Evolutionary conservation across 2,888 invertebrate genomes (phyloP), one percentile per base, ranked within the genome.

Genomic region (Cryptocephalus primarius): DNA sequence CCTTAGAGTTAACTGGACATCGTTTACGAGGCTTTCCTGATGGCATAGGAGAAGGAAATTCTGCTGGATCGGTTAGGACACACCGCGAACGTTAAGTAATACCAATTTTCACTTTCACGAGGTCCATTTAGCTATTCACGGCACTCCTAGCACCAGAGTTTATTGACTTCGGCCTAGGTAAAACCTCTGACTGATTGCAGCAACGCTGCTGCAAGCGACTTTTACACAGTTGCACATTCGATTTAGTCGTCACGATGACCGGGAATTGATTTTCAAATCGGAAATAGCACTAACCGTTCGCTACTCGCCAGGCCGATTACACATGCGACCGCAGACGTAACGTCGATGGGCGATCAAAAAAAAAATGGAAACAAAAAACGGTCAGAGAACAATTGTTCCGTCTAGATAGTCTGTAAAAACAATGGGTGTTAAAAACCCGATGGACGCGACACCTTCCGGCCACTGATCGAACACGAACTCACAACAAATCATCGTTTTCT

Each of bases 71-170:
- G 12, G 12, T 36, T 11, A 36, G n/a, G 36, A n/a, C 36, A 36
- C n/a, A 36, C 36, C n/a, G 12, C 36, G 43, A 52, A 54, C 49
- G 57, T 66, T 64, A 59, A 55, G 66, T 65, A 65, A 65, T 61
- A 58, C 58, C 55, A 62, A 66, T 68, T 68, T 66, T 67, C 67
- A 69, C 69, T 69, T 68, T 68, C 68, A 67, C 67, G 57, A 60
- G 57, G 45, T 52, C 43, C 46, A 53, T 60, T 59, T 58, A 59
- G 62, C 61, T 65, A 60, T 59, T 60, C 61, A 64, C 60, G 69
- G 68, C 69, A 67, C 69, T 68, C 70, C 69, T 70, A 64, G 41
- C 22, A 22, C 52, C 56, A 59, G 65, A 69, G 69, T 69, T 69
- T 69, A 68, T 69, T 70, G 69, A 70, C 69, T 66, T 68, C 67